These are phyloP conservation scores for Linnaemya tessellans DNA, from an alignment of 2,888 invertebrate genomes.

Conservation along the genomic window DNA sequence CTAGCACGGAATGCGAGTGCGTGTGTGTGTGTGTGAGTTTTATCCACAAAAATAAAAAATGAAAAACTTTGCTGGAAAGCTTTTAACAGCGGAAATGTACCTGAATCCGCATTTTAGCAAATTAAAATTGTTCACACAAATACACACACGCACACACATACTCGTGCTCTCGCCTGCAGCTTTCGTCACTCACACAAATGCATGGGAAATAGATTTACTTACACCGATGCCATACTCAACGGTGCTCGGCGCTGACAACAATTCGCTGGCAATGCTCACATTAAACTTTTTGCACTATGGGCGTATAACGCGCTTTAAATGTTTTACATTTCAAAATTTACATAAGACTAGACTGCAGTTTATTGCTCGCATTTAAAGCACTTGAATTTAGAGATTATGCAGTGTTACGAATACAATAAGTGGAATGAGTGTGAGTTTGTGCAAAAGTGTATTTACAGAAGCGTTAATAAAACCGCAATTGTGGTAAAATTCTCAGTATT, in stretches of 20 bases:
- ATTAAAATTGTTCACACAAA: slow-evolving; percentile 62
- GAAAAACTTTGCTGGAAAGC: slow-evolving; percentile 59
- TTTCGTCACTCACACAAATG: not conserved
- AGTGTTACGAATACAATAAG: slow-evolving; percentile 45
- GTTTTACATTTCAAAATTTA: slow-evolving; percentile 7
- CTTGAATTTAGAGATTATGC: slow-evolving; percentile 63
- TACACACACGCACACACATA: not conserved
- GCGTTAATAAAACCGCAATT: slow-evolving; percentile 64
- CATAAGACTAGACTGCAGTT: slow-evolving; percentile 46
- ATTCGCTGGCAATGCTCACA: not conserved
- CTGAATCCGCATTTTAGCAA: slow-evolving; percentile 60
- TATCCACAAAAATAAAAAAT: slow-evolving; percentile 19
- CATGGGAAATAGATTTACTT: not conserved
- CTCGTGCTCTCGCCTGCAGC: no score
- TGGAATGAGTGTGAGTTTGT: slow-evolving; percentile 14
- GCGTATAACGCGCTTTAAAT: not conserved
- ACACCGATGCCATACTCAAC: not conserved
- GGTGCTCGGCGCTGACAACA: not conserved
- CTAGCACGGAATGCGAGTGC: not conserved
- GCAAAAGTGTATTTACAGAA: slow-evolving; percentile 29
- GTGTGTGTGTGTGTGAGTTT: slow-evolving; percentile 18
- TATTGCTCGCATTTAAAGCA: slow-evolving; percentile 51
- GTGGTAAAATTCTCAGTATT: slow-evolving; percentile 66
- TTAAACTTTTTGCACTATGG: not conserved
- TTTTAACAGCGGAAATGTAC: slow-evolving; percentile 69